These are phyloP conservation scores for Lysandra coridon DNA, from an alignment of 2,888 invertebrate species.

Conservation along the genomic window DNA sequence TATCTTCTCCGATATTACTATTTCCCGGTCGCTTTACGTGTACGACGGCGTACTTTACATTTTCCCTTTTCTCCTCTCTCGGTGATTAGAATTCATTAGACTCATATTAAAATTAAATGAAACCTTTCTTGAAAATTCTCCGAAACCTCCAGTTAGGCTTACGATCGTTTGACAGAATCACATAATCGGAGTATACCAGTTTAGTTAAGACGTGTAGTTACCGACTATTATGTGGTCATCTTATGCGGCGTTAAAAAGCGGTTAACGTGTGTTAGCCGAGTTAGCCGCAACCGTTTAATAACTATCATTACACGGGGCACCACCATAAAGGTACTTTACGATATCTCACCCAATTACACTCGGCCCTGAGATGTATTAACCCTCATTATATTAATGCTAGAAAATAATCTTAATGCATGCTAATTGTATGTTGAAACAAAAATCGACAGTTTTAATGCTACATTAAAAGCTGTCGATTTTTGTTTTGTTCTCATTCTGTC, in stretches of 20 bases:
- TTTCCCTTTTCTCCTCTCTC: constrained; percentile 4
- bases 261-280: constrained; percentile 74
- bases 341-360: constrained; percentile 28
- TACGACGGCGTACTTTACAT: not conserved
- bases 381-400: constrained; percentile 14
- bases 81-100: not conserved
- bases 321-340: constrained; percentile 51
- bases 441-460: not conserved
- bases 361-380: not conserved
- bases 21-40: constrained; percentile 20
- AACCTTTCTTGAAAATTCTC: not conserved
- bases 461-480: not conserved
- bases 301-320: constrained; percentile 77
- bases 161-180: not conserved
- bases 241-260: constrained; percentile 67
- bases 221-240: constrained; percentile 54
- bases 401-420: not conserved
- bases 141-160: not conserved
- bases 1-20: constrained; percentile 21
- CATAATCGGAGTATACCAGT: constrained; percentile 50
- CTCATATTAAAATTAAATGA: not conserved
- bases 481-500: not conserved
- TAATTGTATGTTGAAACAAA: not conserved
- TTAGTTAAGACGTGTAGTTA: constrained; percentile 43
- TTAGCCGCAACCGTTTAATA: constrained; percentile 73